phyloP scores from a whole-genome alignment of 2,113 vertebrate species.

The Pseudolaguvia tuberculata region DNA sequence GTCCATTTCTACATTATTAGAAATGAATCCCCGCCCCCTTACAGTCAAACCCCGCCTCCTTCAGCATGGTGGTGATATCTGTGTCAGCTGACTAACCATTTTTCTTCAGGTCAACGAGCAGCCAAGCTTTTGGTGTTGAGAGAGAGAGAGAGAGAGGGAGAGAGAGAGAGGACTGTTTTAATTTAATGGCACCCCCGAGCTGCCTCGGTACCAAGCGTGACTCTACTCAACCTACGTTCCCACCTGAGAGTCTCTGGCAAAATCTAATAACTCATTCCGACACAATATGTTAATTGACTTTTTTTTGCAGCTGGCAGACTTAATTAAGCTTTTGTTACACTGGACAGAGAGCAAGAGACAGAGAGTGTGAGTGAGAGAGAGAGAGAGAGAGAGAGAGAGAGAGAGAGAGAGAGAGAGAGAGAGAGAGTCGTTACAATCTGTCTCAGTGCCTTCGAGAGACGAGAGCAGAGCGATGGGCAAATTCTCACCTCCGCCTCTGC shows the following conservation, averaged over 20 bases:
- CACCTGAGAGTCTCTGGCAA: constrained; percentile 44
- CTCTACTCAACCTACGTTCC: constrained; percentile 49
- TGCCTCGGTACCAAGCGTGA: constrained; percentile 36
- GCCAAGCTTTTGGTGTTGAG: constrained; percentile 12
- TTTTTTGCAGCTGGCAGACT: constrained; percentile 51
- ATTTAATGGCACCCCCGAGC: constrained; percentile 49
- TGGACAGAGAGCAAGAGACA: constrained; percentile 28
- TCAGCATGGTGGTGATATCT: no score
- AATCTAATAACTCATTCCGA: constrained; percentile 53
- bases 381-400: background rate
- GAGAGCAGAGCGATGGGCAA: constrained; percentile 20
- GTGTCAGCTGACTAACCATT: no score
- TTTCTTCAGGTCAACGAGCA: constrained; percentile 36
- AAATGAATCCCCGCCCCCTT: no score
- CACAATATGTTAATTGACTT: constrained; percentile 57
- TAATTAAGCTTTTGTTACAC: constrained; percentile 52
- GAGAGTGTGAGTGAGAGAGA: constrained; percentile 12
- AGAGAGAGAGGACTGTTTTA: constrained; percentile 43
- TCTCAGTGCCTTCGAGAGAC: constrained; percentile 35
- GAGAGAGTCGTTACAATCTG: constrained; percentile 37
- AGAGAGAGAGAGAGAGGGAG: constrained; percentile 14
- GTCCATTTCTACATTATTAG: background rate
- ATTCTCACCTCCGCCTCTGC: constrained; percentile 30
- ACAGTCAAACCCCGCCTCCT: no score
- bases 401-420: constrained; percentile 20